These are phyloP conservation scores for Chlorops oryzae DNA, from an alignment of 1,140 invertebrate genomes.

Conservation along the genomic window DNA sequence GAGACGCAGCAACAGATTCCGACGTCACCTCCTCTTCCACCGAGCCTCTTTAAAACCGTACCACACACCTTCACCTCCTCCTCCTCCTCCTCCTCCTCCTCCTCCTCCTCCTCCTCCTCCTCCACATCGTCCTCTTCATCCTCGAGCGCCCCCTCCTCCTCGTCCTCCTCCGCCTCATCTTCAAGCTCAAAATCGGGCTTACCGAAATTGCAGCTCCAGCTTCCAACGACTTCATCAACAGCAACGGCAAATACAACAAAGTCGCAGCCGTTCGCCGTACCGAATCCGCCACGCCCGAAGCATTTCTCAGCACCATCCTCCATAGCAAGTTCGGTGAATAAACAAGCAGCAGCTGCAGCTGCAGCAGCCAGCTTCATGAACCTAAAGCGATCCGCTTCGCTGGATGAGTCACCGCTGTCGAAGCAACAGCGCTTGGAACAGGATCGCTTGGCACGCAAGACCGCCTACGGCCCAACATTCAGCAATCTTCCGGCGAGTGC, in stretches of 20 bases:
- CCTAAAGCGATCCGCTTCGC: conserved; percentile 32
- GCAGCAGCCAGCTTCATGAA: too few species aligned
- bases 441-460: not conserved
- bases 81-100: not conserved
- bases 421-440: conserved; percentile 24
- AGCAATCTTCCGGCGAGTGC: not conserved
- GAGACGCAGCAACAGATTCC: conserved; percentile 28
- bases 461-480: not conserved
- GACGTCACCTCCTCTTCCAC: conserved; percentile 38
- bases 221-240: conserved; percentile 19
- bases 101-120: not conserved
- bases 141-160: not conserved
- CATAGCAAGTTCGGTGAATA: conserved; percentile 41
- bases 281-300: conserved; percentile 22
- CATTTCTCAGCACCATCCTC: conserved; percentile 37
- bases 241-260: conserved; percentile 1
- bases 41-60: conserved; percentile 37
- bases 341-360: conserved; percentile 21
- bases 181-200: too few species aligned
- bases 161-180: too few species aligned
- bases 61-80: conserved; percentile 20
- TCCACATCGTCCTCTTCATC: not conserved
- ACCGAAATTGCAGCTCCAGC: conserved; percentile 5
- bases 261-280: conserved; percentile 30
- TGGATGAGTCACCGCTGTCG: conserved; percentile 27